Evolutionary conservation across 2,797 vertebrate genomes (phyloP).

Genomic region (Siniperca undulata): DNA sequence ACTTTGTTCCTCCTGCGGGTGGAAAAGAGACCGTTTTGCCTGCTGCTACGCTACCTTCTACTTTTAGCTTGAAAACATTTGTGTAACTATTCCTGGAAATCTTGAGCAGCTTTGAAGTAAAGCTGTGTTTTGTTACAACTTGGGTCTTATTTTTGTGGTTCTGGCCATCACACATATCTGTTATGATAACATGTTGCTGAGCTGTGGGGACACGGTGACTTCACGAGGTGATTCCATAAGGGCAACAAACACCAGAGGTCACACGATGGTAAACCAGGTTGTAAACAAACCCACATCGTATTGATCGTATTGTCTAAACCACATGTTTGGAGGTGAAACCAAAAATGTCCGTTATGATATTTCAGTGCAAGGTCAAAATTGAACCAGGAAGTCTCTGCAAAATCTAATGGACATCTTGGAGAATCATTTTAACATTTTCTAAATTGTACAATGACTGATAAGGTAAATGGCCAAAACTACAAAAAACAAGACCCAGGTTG

Average conservation of each 20-base stretch:
- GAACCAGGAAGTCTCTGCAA: not conserved
- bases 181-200: conserved; percentile 47
- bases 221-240: conserved; percentile 31
- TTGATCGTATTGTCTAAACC: conserved; percentile 3
- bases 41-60: not conserved
- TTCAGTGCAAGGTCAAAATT: not conserved
- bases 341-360: not conserved
- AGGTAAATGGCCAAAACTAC: not conserved
- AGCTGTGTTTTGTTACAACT: not conserved
- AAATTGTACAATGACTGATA: not conserved
- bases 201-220: conserved; percentile 16
- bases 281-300: not conserved
- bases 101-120: not conserved
- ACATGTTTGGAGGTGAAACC: conserved; percentile 13
- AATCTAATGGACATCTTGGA: not conserved
- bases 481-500: not conserved
- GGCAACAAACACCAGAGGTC: conserved; percentile 2
- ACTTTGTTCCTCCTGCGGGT: not conserved
- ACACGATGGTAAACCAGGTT: not conserved
- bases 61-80: conserved; percentile 13
- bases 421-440: not conserved
- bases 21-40: conserved; percentile 12
- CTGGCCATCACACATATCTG: conserved; percentile 28
- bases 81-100: conserved; percentile 27
- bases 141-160: conserved; percentile 24